A percentile compares a stretch with the other conserved stretches of the same genome.
phyloP scores from a whole-genome alignment of 2,888 invertebrate species.

The Orthosia cruda region DNA sequence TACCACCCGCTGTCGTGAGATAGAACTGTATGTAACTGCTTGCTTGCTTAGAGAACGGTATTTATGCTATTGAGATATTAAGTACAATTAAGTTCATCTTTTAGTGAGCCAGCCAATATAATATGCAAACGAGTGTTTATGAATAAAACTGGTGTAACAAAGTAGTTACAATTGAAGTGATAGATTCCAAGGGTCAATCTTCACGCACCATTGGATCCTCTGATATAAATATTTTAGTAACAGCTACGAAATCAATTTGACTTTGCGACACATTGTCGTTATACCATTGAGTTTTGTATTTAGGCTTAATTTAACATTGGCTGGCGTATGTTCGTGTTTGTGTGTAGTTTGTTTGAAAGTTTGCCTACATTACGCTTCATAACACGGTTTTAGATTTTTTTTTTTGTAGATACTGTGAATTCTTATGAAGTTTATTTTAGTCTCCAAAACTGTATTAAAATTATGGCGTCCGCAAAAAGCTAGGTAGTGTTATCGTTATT shows the following conservation, averaged over 20 bases:
- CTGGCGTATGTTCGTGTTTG: constrained; percentile 21
- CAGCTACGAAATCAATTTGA: not conserved
- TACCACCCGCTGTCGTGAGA: too few relatives aligned
- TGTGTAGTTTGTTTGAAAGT: constrained; percentile 8
- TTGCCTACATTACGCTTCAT: constrained; percentile 22
- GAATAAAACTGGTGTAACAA: not conserved
- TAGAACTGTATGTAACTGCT: constrained; percentile 11
- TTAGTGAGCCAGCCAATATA: constrained; percentile 3
- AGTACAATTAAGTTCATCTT: constrained; percentile 43
- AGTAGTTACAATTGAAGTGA: not conserved
- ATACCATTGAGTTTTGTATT: not conserved
- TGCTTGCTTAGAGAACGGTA: constrained; percentile 24
- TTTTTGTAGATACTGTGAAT: constrained; percentile 23
- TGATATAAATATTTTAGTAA: not conserved
- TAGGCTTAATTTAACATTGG: constrained; percentile 25
- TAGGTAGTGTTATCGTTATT: constrained; percentile 26
- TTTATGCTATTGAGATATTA: constrained; percentile 48
- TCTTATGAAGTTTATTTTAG: constrained; percentile 21
- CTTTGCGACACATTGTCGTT: not conserved
- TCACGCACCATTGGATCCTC: not conserved
- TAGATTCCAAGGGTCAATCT: not conserved
- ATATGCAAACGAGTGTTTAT: not conserved
- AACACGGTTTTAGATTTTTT: constrained; percentile 33
- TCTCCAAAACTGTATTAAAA: constrained; percentile 33
- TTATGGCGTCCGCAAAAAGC: constrained; percentile 50